phyloP scores from a whole-genome alignment of 1,140 invertebrate species.

The Drosophila serrata region DNA sequence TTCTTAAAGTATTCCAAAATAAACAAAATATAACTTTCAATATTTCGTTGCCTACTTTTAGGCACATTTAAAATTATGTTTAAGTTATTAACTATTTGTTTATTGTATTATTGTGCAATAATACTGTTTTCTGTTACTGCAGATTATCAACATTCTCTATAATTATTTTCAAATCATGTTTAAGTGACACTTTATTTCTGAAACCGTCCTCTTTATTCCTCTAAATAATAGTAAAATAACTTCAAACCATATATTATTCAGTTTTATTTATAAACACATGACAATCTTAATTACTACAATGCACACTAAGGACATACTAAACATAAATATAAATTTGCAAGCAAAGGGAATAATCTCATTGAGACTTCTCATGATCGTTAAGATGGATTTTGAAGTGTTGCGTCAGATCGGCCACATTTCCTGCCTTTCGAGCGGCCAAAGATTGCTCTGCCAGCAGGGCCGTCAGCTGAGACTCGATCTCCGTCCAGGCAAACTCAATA shows the following conservation, averaged over 20 bases:
- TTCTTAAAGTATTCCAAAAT: no score
- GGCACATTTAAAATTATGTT: background rate
- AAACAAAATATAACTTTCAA: no score
- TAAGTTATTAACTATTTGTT: no score
- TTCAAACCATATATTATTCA: background rate
- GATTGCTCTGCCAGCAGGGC: constrained; percentile 39
- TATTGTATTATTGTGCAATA: no score
- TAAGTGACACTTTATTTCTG: background rate
- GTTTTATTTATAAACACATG: constrained; percentile 28
- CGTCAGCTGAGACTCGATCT: constrained; percentile 88
- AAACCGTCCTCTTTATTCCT: no score
- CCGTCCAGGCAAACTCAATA: constrained; percentile 93
- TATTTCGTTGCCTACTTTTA: background rate
- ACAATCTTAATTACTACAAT: constrained; percentile 23
- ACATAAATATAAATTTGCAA: constrained; percentile 54
- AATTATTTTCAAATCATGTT: background rate
- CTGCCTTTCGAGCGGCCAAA: constrained; percentile 41
- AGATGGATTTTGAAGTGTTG: constrained; percentile 59
- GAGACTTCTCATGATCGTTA: constrained; percentile 56
- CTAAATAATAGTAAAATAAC: background rate
- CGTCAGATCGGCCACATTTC: constrained; percentile 58
- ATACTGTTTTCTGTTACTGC: no score
- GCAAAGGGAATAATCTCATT: constrained; percentile 33
- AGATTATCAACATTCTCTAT: no score
- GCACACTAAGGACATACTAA: constrained; percentile 48